phyloP scores from a whole-genome alignment of 2,113 vertebrate genomes.

The Strix aluco region DNA sequence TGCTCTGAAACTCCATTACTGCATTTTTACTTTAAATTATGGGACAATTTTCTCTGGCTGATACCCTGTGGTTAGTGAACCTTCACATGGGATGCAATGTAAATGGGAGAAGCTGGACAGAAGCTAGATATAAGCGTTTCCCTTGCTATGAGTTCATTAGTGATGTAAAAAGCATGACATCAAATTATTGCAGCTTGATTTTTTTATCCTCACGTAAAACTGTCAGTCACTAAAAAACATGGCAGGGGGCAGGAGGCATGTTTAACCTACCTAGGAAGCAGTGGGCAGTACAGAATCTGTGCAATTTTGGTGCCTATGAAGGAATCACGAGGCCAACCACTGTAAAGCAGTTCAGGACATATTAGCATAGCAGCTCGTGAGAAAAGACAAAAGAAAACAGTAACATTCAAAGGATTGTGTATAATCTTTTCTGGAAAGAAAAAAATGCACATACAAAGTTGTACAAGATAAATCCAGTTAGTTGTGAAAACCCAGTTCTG shows the following conservation, averaged over 20 bases:
- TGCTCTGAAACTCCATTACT: not conserved
- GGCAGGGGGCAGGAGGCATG: accelerated
- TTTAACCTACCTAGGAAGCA: not conserved
- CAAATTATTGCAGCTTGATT: not conserved
- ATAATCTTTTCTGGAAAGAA: not conserved
- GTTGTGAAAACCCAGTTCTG: not conserved
- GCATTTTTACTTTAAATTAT: not conserved
- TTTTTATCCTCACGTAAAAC: not conserved
- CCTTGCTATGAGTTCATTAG: not conserved
- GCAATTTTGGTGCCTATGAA: not conserved
- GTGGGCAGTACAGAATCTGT: not conserved
- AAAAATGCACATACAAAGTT: not conserved
- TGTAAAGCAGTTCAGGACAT: not conserved
- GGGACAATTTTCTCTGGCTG: not conserved
- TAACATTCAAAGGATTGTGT: not conserved
- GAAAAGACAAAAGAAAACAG: not conserved
- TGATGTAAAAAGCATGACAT: not conserved
- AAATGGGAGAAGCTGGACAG: not conserved
- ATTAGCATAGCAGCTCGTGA: not conserved
- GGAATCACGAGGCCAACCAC: not conserved
- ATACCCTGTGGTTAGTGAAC: not conserved
- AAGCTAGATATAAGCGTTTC: not conserved
- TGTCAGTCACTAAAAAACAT: not conserved
- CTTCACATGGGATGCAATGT: not conserved
- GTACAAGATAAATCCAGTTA: not conserved